Base-by-base conservation (phyloP, 2,113 vertebrate genomes). In the Amazona vittata region DNA sequence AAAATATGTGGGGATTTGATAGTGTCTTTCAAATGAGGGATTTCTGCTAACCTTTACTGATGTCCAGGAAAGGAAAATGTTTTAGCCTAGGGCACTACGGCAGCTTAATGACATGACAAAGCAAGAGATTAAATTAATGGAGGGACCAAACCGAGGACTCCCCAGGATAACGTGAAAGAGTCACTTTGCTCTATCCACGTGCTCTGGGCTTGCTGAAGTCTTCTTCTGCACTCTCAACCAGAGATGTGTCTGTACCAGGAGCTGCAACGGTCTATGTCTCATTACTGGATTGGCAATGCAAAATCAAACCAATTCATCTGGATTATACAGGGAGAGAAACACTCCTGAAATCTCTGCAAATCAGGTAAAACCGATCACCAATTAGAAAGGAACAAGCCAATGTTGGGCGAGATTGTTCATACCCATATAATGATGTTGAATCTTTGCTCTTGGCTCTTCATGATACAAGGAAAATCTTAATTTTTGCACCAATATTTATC, bases 241-340 rank as follows among this genome's bases (percentile, higher is more conserved):
- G 37, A 63, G 62, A 22, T 0, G 0, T 7, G 15, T 68, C 52
- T 1, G 0, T 15, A 50, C 46, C 81, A 78, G 76, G 64, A 44
- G 60, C 53, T 81, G 49, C 49, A n/a, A 35, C 4, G 25, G 25
- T 12, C 59, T 2, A 0, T 12, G 11, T 55, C 65, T 75, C 31
- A 3, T 37, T 57, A 29, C 13, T 35, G 78, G 8, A 47, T 39
- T 44, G n/a, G 35, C 78, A 82, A 49, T 9, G n/a, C 49, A 78
- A 75, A 93, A 89, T 63, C 86, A 78, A 89, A 83, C n/a, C 37
- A 81, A 70, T 81, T 71, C 17, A 49, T 86, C 76, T 81, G 64
- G 49, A 50, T 15, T 53, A 59, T 3, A 18, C 28, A 37, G 37
- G 16, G 33, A 86, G 22, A 84, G 46, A 68, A 84, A 55, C 33